Evolutionary conservation across 1,140 invertebrate genomes (phyloP), one percentile per base, ranked within the genome.

Genomic region (Arctopsyche grandis): DNA sequence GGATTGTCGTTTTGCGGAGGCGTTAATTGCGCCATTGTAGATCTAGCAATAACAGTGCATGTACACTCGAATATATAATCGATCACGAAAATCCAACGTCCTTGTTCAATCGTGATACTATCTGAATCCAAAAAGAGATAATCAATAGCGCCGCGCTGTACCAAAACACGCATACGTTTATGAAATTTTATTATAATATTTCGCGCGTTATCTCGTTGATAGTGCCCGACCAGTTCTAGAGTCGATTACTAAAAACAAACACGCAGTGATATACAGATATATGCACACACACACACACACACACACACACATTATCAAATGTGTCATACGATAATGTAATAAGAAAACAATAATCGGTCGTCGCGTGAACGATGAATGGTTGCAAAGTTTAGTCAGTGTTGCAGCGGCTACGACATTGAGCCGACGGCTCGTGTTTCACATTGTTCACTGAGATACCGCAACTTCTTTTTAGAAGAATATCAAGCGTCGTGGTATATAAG

Each of bases 301-400:
- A 52, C 48, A 52, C 10, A 52, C 48, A 12, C 48, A 52, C 10
- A 52, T 52, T 38, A 16, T 52, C 4, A 52, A 14, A 52, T 52
- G 48, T 52, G 10, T 52, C 12, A 52, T 12, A 52, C 16, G 16
- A 52, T 52, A 52, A 52, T 16, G 12, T 52, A 52, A 5, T 16
- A 38, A 38, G 1, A 38, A 52, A 52, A 52, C 48, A 52, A 52
- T 52, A 52, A 12, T 14, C 48, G 48, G 48, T 52, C 48, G 19
- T 29, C 24, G 63, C 24, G 63, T 14, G 63, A 66, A 66, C 63
- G 63, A 26, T 22, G 58, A 21, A 12, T 22, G 10, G 48, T 52
- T 52, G 48, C 48, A 52, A 14, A 52, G 63, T 22, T 26, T 66
- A 66, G 22, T 66, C 63, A 52, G 48, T 52, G 48, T 52, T 52